Evolutionary conservation across 1,140 invertebrate species (phyloP), one percentile per base, ranked within the genome.

Genomic region (Meloidogyne chitwoodi): DNA sequence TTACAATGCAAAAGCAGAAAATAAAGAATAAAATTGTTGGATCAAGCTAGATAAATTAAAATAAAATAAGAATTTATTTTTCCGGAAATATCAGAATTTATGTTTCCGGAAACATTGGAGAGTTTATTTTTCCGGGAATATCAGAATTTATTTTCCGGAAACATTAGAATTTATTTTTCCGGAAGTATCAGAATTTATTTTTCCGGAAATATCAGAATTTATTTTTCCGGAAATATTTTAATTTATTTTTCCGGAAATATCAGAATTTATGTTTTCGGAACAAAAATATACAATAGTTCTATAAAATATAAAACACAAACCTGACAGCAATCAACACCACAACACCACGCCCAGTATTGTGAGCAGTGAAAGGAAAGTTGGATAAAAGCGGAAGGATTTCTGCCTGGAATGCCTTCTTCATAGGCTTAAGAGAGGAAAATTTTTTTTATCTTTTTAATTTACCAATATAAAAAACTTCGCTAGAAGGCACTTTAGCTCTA

Each of bases 291-390:
- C 22, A 38, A 16, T 70, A 10, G 0, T 19, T 29, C 26, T 2
- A 29, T 69, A 62, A n/a, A n/a, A 22, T 29, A 44, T 27, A 38
- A 62, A 61, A 14, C 3, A 48, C 34, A 34, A 16, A 73, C 70
- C 22, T 73, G 56, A 24, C 70, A 73, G 10, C 70, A 73, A 64
- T 73, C 70, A 2, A 73, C 70, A 11, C 70, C 70, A 31, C 70
- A 73, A 34, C 70, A 73, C 70, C 70, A 73, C 34, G 70, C 22
- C 70, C 70, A 73, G 10, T 73, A 64, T 29, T 73, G 70, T 29
- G 70, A 73, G 56, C 70, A 73, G 24, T 73, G 70, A 34, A 73
- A 73, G 22, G 61, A 73, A 22, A 73, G n/a, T 34, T 73, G 56
- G 24, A 73, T 64, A 31, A 73, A 64, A 5, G 48, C 8, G 6